phyloP scores from a whole-genome alignment of 2,797 vertebrate genomes.

The Astyanax mexicanus region DNA sequence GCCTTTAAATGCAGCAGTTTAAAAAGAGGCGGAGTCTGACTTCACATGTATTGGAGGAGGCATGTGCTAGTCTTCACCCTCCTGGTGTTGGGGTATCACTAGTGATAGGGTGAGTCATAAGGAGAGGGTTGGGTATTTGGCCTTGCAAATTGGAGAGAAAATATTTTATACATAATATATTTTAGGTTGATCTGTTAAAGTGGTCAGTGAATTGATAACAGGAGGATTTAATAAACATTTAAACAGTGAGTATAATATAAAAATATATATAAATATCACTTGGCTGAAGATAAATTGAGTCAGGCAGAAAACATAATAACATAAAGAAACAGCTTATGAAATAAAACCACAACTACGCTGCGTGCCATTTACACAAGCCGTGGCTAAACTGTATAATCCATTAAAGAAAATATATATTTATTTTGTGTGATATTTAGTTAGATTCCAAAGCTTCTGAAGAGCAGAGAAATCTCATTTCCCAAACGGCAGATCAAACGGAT shows the following conservation, averaged over 20 bases:
- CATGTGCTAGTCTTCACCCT: too few species aligned
- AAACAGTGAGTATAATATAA: too few species aligned
- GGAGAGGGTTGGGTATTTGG: too few species aligned
- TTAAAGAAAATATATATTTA: constrained; percentile 16
- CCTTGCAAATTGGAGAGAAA: too few species aligned
- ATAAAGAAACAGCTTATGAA: background rate
- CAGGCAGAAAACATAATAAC: background rate
- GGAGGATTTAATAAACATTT: background rate
- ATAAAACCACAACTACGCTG: background rate
- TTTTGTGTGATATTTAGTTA: constrained; percentile 4
- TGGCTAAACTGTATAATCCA: background rate
- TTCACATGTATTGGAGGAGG: too few species aligned
- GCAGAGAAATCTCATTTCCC: constrained; percentile 35
- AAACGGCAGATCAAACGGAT: constrained; percentile 46
- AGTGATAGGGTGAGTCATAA: too few species aligned
- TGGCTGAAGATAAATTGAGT: background rate
- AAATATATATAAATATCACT: too few species aligned
- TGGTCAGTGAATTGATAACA: too few species aligned
- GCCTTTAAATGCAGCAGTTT: too few species aligned
- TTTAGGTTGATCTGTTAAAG: background rate
- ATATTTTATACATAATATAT: too few species aligned
- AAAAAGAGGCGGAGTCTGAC: too few species aligned
- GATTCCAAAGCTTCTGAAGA: constrained; percentile 30
- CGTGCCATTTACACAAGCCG: background rate
- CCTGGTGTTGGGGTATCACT: too few species aligned